Base-by-base conservation (phyloP, 2,888 invertebrate genomes). In the Cordilura impudica region DNA sequence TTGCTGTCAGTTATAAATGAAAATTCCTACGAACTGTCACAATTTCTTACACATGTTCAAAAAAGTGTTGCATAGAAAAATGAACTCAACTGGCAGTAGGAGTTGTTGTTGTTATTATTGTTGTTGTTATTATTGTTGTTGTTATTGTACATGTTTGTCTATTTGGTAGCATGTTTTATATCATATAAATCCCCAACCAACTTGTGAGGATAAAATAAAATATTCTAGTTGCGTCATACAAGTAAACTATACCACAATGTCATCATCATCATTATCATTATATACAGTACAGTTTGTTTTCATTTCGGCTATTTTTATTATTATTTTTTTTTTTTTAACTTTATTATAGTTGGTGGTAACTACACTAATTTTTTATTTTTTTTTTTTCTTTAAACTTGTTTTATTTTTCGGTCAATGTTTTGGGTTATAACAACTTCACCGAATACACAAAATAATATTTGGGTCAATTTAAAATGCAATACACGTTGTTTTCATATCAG, bases 211-310 rank as follows among this genome's bases (percentile, higher is more conserved):
- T 35, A 26, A 70, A 63, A 75, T 70, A 58, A 71, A 71, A 66
- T 66, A 77, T 77, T 77, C 77, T 77, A 71, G 65, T 77, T 66
- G 71, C 77, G 71, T 77, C 77, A 77, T 51, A 29, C 61, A 54
- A 29, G 66, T 73, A 69, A 67, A 75, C 67, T 26, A 74, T 29
- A 69, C 51, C 49, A 70, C 58, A 70, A 60, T 60, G 60, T 29
- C 70, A 70, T 43, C 58, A 23, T 26, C 35, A 19, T 53, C 14
- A 29, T 19, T 35, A 69, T 47, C 8, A 8, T 10, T 39, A 39
- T 39, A n/a, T 39, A 39, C n/a, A n/a, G 35, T 39, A 39, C 35
- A 39, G 35, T 39, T 39, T 39, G 35, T n/a, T 39, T 39, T 39
- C 35, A 39, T 39, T 39, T 39, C 35, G 35, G 35, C n/a, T n/a